Evolutionary conservation across 2,113 vertebrate species (phyloP).

Genomic region (Lepus europaeus): DNA sequence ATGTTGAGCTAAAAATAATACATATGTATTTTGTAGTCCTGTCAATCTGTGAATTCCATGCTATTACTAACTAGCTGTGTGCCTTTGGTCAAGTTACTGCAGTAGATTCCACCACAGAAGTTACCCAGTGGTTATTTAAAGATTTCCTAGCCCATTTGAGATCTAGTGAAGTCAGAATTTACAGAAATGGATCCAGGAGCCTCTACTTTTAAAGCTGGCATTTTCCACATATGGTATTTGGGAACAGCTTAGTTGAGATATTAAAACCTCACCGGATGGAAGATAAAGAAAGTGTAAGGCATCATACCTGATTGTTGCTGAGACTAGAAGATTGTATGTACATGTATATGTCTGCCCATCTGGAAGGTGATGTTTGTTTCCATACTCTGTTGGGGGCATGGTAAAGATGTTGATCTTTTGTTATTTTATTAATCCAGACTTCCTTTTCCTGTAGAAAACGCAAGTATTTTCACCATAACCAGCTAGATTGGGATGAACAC

Average conservation of each 20-base stretch:
- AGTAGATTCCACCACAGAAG: conserved; percentile 8
- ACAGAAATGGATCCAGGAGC: not conserved
- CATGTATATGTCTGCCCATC: not conserved
- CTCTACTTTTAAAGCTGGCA: conserved; percentile 12
- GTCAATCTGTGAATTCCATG: not conserved
- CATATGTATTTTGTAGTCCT: conserved; percentile 21
- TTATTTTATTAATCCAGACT: not conserved
- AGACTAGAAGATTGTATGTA: not conserved
- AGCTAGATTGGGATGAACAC: conserved; percentile 95
- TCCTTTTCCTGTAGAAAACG: conserved; percentile 89
- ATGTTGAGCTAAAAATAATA: conserved; percentile 3
- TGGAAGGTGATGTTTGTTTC: not conserved
- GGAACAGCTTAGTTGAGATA: not conserved
- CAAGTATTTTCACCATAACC: conserved; percentile 92
- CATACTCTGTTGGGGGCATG: not conserved
- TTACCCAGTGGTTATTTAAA: not conserved
- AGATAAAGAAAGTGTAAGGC: not conserved
- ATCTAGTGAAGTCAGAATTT: conserved; percentile 27
- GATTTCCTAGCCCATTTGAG: not conserved
- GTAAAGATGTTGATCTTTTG: not conserved
- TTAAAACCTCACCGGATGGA: not conserved
- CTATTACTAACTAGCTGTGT: not conserved
- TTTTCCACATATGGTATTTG: not conserved
- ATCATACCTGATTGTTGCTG: not conserved
- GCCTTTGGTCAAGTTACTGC: not conserved